phyloP scores from a whole-genome alignment of 2,113 vertebrate species.

The Acrocephalus arundinaceus region DNA sequence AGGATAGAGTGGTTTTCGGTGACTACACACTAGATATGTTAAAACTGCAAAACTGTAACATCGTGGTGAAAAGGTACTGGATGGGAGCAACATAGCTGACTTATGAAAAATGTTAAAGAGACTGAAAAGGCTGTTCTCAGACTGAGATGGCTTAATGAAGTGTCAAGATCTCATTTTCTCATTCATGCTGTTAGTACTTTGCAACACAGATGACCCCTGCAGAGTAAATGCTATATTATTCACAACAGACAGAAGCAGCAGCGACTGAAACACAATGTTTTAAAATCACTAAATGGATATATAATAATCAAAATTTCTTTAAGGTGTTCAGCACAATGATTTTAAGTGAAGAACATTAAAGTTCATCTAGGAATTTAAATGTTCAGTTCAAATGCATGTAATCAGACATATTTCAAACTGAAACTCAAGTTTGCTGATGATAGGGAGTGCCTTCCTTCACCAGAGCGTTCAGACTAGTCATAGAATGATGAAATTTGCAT shows the following conservation, averaged over 20 bases:
- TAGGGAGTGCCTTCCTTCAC: not conserved
- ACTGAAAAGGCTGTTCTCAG: not conserved
- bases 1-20: fast-evolving
- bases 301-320: not conserved
- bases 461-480: not conserved
- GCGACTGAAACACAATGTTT: not conserved
- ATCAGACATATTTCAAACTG: not conserved
- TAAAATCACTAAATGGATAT: not conserved
- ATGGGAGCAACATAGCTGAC: not conserved
- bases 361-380: not conserved
- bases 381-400: not conserved
- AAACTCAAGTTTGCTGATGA: not conserved
- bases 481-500: not conserved
- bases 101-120: not conserved
- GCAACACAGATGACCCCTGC: not conserved
- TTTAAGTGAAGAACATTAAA: not conserved
- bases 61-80: not conserved
- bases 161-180: not conserved
- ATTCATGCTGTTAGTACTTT: not conserved
- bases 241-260: not conserved
- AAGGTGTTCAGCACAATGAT: not conserved
- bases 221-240: not conserved
- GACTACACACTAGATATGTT: not conserved
- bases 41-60: not conserved
- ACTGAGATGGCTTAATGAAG: not conserved